These are phyloP conservation scores for Danio rerio DNA, from an alignment of 2,113 vertebrate species.

Conservation along the genomic window DNA sequence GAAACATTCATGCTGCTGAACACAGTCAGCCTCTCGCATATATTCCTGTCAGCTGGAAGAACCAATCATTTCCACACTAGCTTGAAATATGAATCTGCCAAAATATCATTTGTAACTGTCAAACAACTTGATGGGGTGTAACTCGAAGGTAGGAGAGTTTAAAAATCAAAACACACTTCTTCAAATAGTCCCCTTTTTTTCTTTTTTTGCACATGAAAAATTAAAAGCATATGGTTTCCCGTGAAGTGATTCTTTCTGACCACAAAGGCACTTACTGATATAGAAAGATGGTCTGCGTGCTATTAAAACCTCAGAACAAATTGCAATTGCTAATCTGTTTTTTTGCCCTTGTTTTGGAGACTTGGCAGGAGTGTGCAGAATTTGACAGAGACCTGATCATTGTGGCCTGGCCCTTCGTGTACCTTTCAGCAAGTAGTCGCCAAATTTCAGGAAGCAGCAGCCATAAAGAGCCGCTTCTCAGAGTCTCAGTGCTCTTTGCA, in stretches of 20 bases:
- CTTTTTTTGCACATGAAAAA: constrained; percentile 68
- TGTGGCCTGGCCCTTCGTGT: constrained; percentile 4
- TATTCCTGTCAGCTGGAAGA: constrained; percentile 65
- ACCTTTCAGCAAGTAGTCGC: constrained; percentile 6
- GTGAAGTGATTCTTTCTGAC: constrained; percentile 66
- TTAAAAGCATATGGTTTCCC: constrained; percentile 74
- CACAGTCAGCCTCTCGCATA: constrained; percentile 30
- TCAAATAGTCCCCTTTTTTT: constrained; percentile 60
- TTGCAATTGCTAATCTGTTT: constrained; percentile 76
- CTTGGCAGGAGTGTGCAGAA: constrained; percentile 26
- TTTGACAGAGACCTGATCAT: constrained; percentile 40
- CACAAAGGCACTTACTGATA: constrained; percentile 68
- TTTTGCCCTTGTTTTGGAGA: constrained; percentile 65
- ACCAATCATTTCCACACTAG: constrained; percentile 53
- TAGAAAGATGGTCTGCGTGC: constrained; percentile 63
- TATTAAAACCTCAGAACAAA: constrained; percentile 78
- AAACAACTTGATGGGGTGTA: constrained; percentile 62
- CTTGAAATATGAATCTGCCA: constrained; percentile 68
- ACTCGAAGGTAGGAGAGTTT: constrained; percentile 56
- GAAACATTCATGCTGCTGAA: constrained; percentile 27
- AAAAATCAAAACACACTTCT: constrained; percentile 65
- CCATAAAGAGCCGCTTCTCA: not conserved
- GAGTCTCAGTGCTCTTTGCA: not conserved
- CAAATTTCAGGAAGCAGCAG: constrained; percentile 46
- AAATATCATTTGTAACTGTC: constrained; percentile 72